Conservation (phyloP, 1,140 invertebrate genomes). For the Drosophila prosaltans region DNA sequence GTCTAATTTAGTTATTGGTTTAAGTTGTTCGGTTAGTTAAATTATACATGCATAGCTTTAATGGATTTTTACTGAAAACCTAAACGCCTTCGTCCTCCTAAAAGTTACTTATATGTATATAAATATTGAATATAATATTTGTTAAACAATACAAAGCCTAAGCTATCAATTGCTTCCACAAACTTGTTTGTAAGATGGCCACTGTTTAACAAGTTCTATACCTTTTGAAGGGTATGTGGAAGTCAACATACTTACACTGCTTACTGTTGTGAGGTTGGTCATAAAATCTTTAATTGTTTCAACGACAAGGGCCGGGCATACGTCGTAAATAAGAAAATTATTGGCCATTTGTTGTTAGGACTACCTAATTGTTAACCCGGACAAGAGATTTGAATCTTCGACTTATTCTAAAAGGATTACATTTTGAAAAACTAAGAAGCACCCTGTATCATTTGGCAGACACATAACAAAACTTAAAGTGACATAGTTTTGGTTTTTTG, state of each 20-base stretch:
- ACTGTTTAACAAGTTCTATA: too few species aligned
- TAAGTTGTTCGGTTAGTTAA: too few species aligned
- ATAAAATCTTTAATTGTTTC: background rate
- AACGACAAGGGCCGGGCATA: background rate
- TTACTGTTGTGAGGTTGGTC: background rate
- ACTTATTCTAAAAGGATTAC: background rate
- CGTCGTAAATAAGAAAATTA: slow-evolving; percentile 3
- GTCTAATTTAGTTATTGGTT: too few species aligned
- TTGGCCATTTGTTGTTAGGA: background rate
- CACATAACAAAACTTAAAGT: slow-evolving; percentile 9
- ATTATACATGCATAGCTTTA: too few species aligned
- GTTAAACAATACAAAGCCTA: too few species aligned
- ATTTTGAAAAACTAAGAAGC: background rate
- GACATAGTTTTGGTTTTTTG: slow-evolving; percentile 35
- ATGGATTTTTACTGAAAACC: too few species aligned
- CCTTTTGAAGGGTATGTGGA: background rate
- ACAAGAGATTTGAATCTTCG: background rate
- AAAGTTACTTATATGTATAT: too few species aligned
- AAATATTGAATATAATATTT: too few species aligned
- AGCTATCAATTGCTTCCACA: too few species aligned
- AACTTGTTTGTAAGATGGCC: too few species aligned
- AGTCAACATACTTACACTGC: background rate
- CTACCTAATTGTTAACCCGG: background rate
- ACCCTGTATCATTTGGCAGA: slow-evolving; percentile 7
- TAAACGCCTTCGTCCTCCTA: too few species aligned